Conservation (phyloP, 1,140 invertebrate species). For the Andricus grossulariae region DNA sequence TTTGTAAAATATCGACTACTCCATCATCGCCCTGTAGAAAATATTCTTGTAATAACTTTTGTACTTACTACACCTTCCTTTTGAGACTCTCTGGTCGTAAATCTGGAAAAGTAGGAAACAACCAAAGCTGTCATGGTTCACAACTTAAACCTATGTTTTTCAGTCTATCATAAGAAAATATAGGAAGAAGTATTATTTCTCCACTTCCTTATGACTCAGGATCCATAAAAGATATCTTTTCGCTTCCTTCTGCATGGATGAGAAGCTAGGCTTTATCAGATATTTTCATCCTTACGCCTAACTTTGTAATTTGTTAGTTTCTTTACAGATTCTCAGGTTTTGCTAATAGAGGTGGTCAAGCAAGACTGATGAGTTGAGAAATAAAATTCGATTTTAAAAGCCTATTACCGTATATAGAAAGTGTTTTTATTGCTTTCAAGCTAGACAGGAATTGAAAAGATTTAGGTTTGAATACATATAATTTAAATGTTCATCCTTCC, state of each 20-base stretch:
- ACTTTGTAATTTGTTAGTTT: no score
- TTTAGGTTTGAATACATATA: no score
- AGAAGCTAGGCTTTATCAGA: no score
- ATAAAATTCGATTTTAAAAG: no score
- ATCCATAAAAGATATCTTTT: slow-evolving; percentile 13
- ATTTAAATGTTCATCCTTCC: no score
- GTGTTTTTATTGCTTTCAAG: no score
- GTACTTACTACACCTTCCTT: background rate
- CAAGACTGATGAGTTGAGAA: no score
- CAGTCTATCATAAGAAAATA: background rate
- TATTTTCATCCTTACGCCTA: no score
- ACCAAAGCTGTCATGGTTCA: background rate
- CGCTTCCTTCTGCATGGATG: background rate
- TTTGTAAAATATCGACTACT: background rate
- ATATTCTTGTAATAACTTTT: background rate
- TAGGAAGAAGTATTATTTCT: background rate
- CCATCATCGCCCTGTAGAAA: background rate
- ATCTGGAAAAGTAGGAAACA: background rate
- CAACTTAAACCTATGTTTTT: background rate
- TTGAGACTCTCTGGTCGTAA: background rate
- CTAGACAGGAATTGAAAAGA: no score
- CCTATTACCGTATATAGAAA: no score
- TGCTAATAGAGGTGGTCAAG: no score
- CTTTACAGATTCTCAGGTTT: no score
- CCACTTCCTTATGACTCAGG: background rate